Conservation (phyloP, 2,888 invertebrate species). For the Chironomus riparius region DNA sequence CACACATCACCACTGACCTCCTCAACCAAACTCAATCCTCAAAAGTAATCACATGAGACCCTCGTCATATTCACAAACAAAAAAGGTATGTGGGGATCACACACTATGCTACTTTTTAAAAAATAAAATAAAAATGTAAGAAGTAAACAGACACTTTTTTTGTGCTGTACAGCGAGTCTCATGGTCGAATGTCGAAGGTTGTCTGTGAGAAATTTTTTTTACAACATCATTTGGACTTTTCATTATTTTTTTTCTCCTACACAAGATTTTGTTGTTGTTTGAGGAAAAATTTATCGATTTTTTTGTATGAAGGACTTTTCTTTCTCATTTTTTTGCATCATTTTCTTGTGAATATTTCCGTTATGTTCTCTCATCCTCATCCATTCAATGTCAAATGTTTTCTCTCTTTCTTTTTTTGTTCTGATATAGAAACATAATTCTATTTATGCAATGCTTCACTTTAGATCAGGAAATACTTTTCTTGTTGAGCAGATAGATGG, state of each 20-base stretch:
- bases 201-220: not conserved
- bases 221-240: not conserved
- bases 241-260: not conserved
- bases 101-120: not conserved
- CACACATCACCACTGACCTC: too few species aligned
- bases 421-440: too few species aligned
- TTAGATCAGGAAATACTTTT: too few species aligned
- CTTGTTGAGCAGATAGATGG: too few species aligned
- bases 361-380: not conserved
- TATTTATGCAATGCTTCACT: too few species aligned
- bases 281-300: not conserved
- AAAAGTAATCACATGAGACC: not conserved
- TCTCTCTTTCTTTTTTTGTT: too few species aligned
- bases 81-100: not conserved
- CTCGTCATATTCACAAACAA: not conserved
- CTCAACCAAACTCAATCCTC: too few species aligned
- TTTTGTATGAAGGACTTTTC: not conserved
- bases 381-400: not conserved
- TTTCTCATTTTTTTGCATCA: too few species aligned
- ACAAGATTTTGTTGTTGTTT: not conserved
- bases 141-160: not conserved
- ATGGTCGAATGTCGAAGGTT: slow-evolving; percentile 1
- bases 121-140: not conserved
- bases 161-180: not conserved
- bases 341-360: not conserved